A percentile compares a stretch with the other conserved stretches of the same genome.
phyloP scores from a whole-genome alignment of 2,888 invertebrate species.

The Syritta pipiens region DNA sequence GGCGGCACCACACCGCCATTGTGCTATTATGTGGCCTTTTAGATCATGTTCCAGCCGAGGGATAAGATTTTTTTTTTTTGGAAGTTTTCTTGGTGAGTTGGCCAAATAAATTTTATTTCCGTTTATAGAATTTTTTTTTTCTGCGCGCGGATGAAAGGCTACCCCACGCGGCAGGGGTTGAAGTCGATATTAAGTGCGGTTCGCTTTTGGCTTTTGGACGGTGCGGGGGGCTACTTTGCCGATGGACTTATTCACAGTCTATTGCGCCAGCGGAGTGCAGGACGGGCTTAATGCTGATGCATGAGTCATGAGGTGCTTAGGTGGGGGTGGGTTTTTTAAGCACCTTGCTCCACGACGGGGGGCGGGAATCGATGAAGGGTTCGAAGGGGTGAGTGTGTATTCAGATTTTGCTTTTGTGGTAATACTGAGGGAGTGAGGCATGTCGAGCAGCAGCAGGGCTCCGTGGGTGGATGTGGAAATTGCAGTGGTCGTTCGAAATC shows the following conservation, averaged over 20 bases:
- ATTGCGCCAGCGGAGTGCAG: conserved; percentile 55
- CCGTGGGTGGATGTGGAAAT: too few relatives aligned
- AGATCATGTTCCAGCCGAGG: conserved; percentile 29
- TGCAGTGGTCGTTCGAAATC: too few relatives aligned
- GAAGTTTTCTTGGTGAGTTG: conserved; percentile 51
- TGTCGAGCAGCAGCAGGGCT: too few relatives aligned
- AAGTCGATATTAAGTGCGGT: neutral
- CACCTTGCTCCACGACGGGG: conserved; percentile 6
- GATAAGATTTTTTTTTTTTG: conserved; percentile 62
- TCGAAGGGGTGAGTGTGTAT: too few relatives aligned
- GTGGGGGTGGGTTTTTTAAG: conserved; percentile 27
- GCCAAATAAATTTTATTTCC: conserved; percentile 65
- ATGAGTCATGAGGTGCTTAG: conserved; percentile 54
- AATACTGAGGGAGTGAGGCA: too few relatives aligned
- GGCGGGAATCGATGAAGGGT: neutral
- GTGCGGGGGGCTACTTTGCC: conserved; percentile 51
- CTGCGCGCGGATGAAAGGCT: too few relatives aligned
- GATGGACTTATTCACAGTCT: conserved; percentile 52
- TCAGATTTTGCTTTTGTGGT: too few relatives aligned
- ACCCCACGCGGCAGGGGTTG: neutral
- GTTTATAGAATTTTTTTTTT: conserved; percentile 50
- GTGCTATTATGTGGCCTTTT: conserved; percentile 45
- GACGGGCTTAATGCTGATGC: conserved; percentile 33
- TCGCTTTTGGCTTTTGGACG: neutral
- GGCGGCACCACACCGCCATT: conserved; percentile 28